These are phyloP conservation scores for Copidosoma aretas DNA, from an alignment of 2,888 invertebrate genomes.

Conservation along the genomic window DNA sequence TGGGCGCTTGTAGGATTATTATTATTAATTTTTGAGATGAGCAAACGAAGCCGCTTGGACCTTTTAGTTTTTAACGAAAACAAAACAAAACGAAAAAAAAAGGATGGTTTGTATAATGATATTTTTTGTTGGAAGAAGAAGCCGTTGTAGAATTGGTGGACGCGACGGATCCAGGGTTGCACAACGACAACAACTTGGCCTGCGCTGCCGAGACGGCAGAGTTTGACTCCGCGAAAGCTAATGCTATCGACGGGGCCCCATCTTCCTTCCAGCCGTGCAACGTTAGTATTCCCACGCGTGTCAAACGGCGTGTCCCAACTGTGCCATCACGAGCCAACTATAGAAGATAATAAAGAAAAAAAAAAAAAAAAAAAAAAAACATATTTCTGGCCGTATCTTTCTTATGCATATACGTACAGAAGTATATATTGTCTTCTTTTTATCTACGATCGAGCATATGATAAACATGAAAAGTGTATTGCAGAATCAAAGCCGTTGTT, in stretches of 20 bases:
- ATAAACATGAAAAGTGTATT: not conserved
- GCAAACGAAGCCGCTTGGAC: too few relatives aligned
- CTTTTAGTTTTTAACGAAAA: too few relatives aligned
- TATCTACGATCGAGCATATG: not conserved
- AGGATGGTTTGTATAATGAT: conserved; percentile 40
- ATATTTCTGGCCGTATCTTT: not conserved
- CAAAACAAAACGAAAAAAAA: conserved; percentile 14
- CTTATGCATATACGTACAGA: not conserved
- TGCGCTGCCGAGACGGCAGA: conserved; percentile 50
- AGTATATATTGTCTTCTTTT: not conserved
- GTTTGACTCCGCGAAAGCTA: conserved; percentile 51
- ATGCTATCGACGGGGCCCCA: conserved; percentile 52
- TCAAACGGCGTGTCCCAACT: not conserved
- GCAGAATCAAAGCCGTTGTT: too few relatives aligned
- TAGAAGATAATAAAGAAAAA: not conserved
- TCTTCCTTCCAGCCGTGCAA: conserved; percentile 42
- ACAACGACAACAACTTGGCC: conserved; percentile 46
- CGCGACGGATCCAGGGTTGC: conserved; percentile 55
- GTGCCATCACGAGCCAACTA: too few relatives aligned
- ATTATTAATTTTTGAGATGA: too few relatives aligned
- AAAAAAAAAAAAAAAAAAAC: not conserved
- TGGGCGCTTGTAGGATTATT: too few relatives aligned
- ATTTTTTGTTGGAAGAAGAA: conserved; percentile 58
- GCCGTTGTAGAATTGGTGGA: conserved; percentile 58
- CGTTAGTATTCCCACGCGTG: conserved; percentile 37